Conservation (phyloP, 2,888 invertebrate species). For the Argyresthia albistria region DNA sequence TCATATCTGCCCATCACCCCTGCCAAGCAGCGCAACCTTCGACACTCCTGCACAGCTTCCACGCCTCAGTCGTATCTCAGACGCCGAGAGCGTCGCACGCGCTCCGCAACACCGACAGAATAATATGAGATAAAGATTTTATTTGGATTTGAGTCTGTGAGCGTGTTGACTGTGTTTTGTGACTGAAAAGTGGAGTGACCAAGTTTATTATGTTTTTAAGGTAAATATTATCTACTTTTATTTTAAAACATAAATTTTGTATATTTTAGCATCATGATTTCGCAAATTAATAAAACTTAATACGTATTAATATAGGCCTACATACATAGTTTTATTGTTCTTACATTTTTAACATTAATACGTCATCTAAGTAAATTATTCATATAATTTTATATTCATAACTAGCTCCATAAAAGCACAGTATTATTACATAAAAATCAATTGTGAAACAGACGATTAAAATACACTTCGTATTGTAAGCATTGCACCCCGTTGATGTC, state of each 20-base stretch:
- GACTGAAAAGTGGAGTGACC: background rate
- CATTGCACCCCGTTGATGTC: constrained; percentile 11
- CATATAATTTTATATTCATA: no score
- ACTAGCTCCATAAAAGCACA: no score
- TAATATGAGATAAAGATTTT: background rate
- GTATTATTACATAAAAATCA: no score
- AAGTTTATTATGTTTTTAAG: constrained; percentile 2
- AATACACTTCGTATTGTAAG: background rate
- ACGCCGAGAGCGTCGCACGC: constrained; percentile 40
- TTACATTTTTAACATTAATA: no score
- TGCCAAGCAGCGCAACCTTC: constrained; percentile 34
- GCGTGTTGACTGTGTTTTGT: background rate
- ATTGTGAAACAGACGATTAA: no score
- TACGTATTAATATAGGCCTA: no score
- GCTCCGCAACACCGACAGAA: constrained; percentile 10
- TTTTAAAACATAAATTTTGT: background rate
- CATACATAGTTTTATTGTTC: no score
- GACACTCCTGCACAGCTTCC: constrained; percentile 20
- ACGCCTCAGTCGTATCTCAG: constrained; percentile 37
- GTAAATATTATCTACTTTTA: constrained; percentile 1
- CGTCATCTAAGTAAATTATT: no score
- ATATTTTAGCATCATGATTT: background rate
- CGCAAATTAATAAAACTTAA: no score
- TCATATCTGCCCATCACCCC: background rate
- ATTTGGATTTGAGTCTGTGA: background rate